Evolutionary conservation across 2,797 vertebrate species (phyloP).

Genomic region (Limosa lapponica): DNA sequence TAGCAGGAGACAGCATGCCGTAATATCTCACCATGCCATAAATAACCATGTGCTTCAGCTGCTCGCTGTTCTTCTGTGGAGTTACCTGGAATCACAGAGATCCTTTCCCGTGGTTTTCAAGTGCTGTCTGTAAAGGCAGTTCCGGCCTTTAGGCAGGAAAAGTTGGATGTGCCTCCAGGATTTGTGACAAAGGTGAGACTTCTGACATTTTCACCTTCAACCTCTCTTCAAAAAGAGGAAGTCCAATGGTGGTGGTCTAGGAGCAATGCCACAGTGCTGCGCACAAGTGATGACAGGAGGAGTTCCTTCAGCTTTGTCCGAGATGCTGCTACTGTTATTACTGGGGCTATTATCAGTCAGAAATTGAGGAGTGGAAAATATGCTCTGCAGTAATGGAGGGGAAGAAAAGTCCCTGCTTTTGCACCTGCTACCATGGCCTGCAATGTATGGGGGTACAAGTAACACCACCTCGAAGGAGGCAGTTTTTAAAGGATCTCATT

Average conservation of each 20-base stretch:
- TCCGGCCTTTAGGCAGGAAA: not conserved
- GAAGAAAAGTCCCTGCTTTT: not conserved
- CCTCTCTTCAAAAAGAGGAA: not conserved
- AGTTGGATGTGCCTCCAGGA: not conserved
- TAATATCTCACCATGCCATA: conserved; percentile 23
- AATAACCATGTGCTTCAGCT: not conserved
- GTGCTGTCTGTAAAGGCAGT: not conserved
- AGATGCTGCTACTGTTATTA: not conserved
- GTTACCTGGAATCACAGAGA: not conserved
- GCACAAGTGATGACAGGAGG: not conserved
- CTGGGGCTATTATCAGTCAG: not conserved
- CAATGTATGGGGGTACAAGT: not conserved
- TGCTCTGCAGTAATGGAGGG: not conserved
- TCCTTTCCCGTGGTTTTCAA: not conserved
- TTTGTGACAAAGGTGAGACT: not conserved
- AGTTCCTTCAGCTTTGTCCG: not conserved
- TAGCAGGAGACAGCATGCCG: not conserved
- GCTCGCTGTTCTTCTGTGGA: not conserved
- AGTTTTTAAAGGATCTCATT: not conserved
- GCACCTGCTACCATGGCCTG: not conserved
- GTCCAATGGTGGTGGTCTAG: not conserved
- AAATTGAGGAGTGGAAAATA: not conserved
- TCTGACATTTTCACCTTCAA: not conserved
- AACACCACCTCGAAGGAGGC: not conserved
- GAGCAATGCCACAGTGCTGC: not conserved